A percentile compares a stretch with the other conserved stretches of the same genome.
These are phyloP conservation scores for Siphlonurus alternatus DNA, from an alignment of 2,888 invertebrate genomes.

Conservation along the genomic window DNA sequence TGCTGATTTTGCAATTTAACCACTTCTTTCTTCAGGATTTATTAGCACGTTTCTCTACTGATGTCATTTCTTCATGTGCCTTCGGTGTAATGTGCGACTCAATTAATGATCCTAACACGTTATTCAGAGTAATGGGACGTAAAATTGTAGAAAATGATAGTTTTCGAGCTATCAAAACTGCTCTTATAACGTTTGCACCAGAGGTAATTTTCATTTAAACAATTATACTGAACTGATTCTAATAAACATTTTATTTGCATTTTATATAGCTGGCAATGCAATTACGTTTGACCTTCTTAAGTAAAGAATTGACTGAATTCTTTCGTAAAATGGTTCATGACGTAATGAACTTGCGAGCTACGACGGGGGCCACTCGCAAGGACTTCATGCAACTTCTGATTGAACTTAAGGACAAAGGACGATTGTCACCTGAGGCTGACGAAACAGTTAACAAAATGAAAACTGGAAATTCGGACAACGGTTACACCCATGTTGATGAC, in stretches of 20 bases:
- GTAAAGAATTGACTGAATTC: conserved; percentile 2
- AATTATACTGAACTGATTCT: not conserved
- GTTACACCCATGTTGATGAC: too few relatives aligned
- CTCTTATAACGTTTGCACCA: not conserved
- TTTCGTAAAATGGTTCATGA: conserved; percentile 6
- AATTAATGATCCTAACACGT: conserved; percentile 12
- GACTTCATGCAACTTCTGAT: conserved; percentile 7
- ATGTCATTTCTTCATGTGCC: conserved; percentile 14
- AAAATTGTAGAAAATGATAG: not conserved
- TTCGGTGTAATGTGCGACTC: conserved; percentile 14
- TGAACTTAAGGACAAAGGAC: conserved; percentile 6
- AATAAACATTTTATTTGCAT: not conserved
- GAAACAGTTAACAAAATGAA: too few relatives aligned
- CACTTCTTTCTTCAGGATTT: not conserved
- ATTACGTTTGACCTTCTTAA: not conserved
- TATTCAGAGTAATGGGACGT: conserved; percentile 14
- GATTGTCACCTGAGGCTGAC: not conserved
- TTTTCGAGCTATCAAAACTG: not conserved
- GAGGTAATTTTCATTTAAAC: not conserved
- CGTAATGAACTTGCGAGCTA: conserved; percentile 2
- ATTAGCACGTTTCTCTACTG: conserved; percentile 13
- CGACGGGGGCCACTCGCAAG: not conserved
- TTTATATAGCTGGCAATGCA: not conserved
- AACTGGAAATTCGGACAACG: too few relatives aligned
- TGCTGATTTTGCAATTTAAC: not conserved